Percentiles rank a stretch among this genome's conserved stretches.
Evolutionary conservation across 2,113 vertebrate species (phyloP).

Genomic region (Origma solitaria): DNA sequence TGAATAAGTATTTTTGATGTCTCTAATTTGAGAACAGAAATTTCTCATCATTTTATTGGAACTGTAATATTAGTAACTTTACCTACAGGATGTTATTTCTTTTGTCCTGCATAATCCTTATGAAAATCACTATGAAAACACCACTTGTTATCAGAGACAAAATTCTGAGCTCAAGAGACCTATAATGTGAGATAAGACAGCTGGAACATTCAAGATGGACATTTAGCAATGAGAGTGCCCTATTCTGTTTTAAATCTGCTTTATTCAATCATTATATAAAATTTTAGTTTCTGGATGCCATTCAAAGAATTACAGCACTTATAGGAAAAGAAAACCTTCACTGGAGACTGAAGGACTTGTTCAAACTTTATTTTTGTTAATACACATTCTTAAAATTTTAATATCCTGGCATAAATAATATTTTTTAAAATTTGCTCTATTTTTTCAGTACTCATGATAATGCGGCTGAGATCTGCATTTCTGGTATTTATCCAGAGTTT

Average conservation of each 20-base stretch:
- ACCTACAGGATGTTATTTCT: not conserved
- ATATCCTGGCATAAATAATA: not conserved
- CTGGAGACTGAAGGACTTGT: not conserved
- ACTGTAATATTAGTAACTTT: not conserved
- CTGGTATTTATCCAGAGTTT: not conserved
- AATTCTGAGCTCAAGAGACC: not conserved
- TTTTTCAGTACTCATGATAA: not conserved
- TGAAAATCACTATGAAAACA: not conserved
- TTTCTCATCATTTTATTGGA: not conserved
- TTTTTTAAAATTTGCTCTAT: not conserved
- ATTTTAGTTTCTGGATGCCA: not conserved
- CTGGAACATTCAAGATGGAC: not conserved
- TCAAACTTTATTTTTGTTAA: not conserved
- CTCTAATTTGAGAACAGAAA: not conserved
- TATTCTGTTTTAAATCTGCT: not conserved
- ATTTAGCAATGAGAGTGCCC: not conserved
- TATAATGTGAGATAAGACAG: not conserved
- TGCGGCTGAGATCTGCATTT: not conserved
- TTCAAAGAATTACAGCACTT: not conserved
- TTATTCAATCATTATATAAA: not conserved
- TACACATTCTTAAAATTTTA: not conserved
- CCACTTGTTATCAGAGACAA: not conserved
- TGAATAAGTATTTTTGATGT: not conserved
- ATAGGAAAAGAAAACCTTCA: not conserved
- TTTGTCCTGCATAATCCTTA: not conserved